A percentile compares a stretch with the other conserved stretches of the same genome.
Conservation (phyloP, 2,888 invertebrate genomes). For the Sipha maydis region DNA sequence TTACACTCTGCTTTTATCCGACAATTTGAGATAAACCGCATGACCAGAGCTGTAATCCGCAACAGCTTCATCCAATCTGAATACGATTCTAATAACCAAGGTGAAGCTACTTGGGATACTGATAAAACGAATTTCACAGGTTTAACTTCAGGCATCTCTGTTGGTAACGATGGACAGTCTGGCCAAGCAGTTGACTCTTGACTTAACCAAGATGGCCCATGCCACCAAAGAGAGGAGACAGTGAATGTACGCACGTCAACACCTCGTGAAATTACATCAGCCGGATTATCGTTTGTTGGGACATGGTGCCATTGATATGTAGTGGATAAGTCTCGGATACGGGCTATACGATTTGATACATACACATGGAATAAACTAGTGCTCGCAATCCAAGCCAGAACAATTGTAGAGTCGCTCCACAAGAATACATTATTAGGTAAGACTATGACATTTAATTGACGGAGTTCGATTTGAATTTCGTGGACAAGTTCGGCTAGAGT, state of each 20-base stretch:
- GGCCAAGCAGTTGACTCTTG: not conserved
- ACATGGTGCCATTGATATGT: not conserved
- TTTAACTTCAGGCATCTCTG: not conserved
- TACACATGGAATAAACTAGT: not conserved
- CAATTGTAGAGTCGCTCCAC: constrained; percentile 31
- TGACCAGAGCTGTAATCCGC: not conserved
- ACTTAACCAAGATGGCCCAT: not conserved
- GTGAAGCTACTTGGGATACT: not conserved
- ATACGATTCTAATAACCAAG: not conserved
- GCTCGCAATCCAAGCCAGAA: not conserved
- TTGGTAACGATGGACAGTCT: not conserved
- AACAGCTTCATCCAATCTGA: not conserved
- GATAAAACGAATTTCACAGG: not conserved
- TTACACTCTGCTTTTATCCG: not conserved
- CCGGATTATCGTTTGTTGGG: not conserved
- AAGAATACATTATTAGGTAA: not conserved
- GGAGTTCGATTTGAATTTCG: not conserved
- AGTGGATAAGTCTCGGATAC: not conserved
- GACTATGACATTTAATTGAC: not conserved
- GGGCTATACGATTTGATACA: not conserved
- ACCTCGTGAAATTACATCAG: not conserved
- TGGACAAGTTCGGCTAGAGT: not conserved
- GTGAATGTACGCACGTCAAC: not conserved
- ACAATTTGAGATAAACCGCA: not conserved
- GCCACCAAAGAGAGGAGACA: not conserved